Evolutionary conservation across 2,113 vertebrate genomes (phyloP).

Genomic region (Athene noctua): DNA sequence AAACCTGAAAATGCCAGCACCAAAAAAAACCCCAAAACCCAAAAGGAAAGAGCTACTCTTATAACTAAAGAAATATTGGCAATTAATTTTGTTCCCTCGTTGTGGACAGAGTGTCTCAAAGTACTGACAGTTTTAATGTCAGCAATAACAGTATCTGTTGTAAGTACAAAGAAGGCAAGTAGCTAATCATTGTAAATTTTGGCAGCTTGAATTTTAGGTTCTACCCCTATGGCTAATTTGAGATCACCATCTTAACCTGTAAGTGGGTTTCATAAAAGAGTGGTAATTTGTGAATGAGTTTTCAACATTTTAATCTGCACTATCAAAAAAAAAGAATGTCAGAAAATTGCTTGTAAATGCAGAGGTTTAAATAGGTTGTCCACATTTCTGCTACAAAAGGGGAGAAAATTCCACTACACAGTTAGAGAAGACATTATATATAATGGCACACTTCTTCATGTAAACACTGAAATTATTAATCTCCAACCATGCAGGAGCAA

Average conservation of each 20-base stretch:
- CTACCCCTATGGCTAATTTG: not conserved
- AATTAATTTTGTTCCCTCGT: not conserved
- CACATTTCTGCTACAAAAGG: not conserved
- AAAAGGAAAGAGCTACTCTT: not conserved
- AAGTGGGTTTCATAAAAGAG: not conserved
- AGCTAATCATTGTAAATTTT: not conserved
- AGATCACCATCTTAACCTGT: not conserved
- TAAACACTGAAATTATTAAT: not conserved
- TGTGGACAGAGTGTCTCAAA: not conserved
- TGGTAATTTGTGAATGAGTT: not conserved
- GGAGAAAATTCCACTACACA: not conserved
- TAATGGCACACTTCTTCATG: not conserved
- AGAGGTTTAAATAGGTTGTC: not conserved
- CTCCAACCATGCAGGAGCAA: not conserved
- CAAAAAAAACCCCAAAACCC: not conserved
- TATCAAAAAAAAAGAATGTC: not conserved
- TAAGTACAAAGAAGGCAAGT: not conserved
- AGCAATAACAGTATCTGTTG: not conserved
- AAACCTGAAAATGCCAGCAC: not conserved
- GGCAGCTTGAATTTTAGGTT: not conserved
- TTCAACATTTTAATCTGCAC: not conserved
- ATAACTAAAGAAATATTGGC: not conserved
- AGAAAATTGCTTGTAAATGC: not conserved
- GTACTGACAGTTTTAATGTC: not conserved
- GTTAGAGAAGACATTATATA: not conserved